Percentiles rank a stretch among this genome's conserved stretches.
Conservation (phyloP, 2,888 invertebrate genomes). For the Eupithecia inturbata region DNA sequence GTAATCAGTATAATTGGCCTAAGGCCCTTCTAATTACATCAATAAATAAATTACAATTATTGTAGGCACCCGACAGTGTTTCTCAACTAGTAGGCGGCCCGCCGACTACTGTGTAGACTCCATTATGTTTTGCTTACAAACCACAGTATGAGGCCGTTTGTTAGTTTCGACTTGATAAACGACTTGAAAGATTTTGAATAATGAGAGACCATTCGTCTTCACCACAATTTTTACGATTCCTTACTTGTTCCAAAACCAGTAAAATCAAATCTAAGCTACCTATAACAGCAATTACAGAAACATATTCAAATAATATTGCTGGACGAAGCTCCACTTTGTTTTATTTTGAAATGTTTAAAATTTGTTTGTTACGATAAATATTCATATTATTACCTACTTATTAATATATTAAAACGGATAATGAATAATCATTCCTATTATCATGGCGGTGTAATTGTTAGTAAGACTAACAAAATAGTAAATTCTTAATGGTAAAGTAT, state of each 20-base stretch:
- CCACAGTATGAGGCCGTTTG: constrained; percentile 17
- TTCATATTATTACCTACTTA: not conserved
- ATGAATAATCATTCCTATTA: constrained; percentile 17
- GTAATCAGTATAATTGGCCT: too few species aligned
- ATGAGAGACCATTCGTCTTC: constrained; percentile 29
- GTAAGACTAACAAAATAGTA: constrained; percentile 38
- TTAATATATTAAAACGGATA: not conserved
- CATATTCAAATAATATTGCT: not conserved
- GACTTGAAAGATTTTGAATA: constrained; percentile 33
- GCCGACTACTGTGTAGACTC: too few species aligned
- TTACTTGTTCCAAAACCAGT: constrained; percentile 4
- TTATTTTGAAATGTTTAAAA: not conserved
- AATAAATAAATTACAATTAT: too few species aligned
- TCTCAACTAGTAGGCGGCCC: too few species aligned
- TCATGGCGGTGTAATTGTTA: constrained; percentile 28
- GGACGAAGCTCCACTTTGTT: not conserved
- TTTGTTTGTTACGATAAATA: not conserved
- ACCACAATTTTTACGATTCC: constrained; percentile 22
- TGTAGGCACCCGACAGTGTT: too few species aligned
- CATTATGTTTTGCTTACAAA: not conserved
- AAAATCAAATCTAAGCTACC: constrained; percentile 17
- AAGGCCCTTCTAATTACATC: too few species aligned
- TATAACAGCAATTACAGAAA: not conserved
- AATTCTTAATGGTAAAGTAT: not conserved
- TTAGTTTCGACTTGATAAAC: constrained; percentile 35